These are phyloP conservation scores for Stomorhina lunata DNA, from an alignment of 2,888 invertebrate genomes.

Conservation along the genomic window DNA sequence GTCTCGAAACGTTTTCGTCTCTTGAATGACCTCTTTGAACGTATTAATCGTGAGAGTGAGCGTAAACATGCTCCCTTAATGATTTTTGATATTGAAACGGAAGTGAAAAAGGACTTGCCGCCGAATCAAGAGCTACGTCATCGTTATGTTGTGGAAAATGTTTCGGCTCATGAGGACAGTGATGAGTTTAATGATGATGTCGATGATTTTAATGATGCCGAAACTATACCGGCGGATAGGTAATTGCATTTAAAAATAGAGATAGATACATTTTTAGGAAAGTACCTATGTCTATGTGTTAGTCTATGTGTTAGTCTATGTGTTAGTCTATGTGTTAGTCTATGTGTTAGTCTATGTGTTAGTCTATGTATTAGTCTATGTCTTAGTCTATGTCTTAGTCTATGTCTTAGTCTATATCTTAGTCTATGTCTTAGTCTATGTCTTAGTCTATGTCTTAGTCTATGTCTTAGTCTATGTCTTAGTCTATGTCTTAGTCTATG, in stretches of 20 bases:
- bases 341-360: too few species aligned
- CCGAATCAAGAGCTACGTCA: constrained; percentile 48
- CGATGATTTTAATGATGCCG: constrained; percentile 7
- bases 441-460: too few species aligned
- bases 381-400: too few species aligned
- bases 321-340: too few species aligned
- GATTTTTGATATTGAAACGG: constrained; percentile 76
- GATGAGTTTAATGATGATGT: constrained; percentile 26
- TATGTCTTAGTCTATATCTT: too few species aligned
- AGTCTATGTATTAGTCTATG: too few species aligned
- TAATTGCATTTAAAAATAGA: background rate
- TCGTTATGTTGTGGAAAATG: constrained; percentile 53
- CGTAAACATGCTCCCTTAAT: constrained; percentile 72
- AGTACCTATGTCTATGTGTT: too few species aligned
- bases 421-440: too few species aligned
- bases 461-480: too few species aligned
- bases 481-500: too few species aligned
- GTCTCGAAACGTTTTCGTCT: constrained; percentile 76
- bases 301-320: too few species aligned
- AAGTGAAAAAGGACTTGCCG: constrained; percentile 55
- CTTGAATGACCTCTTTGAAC: constrained; percentile 75
- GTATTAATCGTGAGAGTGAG: constrained; percentile 76
- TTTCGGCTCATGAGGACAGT: background rate
- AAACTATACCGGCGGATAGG: constrained; percentile 8
- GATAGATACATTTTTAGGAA: background rate